Conservation (phyloP, 2,888 invertebrate genomes). For the Hyposoter didymator region DNA sequence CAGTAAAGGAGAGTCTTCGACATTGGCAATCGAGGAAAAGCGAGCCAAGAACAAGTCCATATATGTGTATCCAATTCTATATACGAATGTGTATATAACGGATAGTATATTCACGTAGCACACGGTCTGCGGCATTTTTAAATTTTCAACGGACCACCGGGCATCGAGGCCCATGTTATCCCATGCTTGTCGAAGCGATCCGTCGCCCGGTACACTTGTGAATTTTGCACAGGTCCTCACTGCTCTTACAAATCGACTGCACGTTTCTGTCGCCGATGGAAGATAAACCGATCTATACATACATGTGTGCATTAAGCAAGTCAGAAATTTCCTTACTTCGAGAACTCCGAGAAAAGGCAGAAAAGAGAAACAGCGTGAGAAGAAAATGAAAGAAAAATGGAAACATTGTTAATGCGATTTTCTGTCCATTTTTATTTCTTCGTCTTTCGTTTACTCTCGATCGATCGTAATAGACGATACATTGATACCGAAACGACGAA, state of each 20-base stretch:
- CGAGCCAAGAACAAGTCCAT: neutral
- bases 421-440: neutral
- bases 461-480: neutral
- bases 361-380: neutral
- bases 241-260: slow-evolving; percentile 37
- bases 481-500: neutral
- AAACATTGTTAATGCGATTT: neutral
- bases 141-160: slow-evolving; percentile 67
- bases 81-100: neutral
- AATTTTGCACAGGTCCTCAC: slow-evolving; percentile 55
- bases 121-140: slow-evolving; percentile 66
- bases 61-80: slow-evolving; percentile 8
- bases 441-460: neutral
- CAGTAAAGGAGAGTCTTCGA: slow-evolving; percentile 14
- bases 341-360: no score
- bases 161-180: slow-evolving; percentile 16
- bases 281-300: neutral
- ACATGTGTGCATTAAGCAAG: neutral
- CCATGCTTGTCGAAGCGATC: slow-evolving; percentile 37
- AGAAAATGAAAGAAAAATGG: neutral
- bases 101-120: slow-evolving; percentile 40
- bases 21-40: slow-evolving; percentile 21
- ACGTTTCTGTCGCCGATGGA: slow-evolving; percentile 33
- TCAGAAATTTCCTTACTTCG: neutral
- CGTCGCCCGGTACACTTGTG: slow-evolving; percentile 44